Conservation (phyloP, 2,888 invertebrate genomes). For the Phlogophora meticulosa region DNA sequence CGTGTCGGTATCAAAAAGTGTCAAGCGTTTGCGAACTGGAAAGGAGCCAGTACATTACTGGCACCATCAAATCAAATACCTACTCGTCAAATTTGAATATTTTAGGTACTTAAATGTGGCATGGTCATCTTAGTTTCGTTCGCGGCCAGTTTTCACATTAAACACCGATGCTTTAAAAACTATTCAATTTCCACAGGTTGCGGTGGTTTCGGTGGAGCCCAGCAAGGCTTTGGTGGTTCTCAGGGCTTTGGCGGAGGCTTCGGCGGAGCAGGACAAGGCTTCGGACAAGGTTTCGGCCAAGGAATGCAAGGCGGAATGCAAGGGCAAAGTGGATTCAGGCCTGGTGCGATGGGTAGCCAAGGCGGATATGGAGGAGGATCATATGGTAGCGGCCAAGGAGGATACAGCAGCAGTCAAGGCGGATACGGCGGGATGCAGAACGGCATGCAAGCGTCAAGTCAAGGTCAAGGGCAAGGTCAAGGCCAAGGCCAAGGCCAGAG, state of each 20-base stretch:
- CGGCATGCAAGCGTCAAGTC: slow-evolving; percentile 52
- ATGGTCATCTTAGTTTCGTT: too few species aligned
- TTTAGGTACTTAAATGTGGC: too few species aligned
- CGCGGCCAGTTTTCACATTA: neutral
- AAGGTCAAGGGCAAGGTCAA: slow-evolving; percentile 26
- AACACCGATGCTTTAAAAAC: neutral
- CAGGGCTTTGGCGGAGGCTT: slow-evolving; percentile 55
- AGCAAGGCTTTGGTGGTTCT: slow-evolving; percentile 52
- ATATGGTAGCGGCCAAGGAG: slow-evolving; percentile 40
- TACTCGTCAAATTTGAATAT: too few species aligned
- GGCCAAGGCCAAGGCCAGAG: slow-evolving; percentile 30
- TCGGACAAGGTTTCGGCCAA: slow-evolving; percentile 56
- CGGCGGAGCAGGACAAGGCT: slow-evolving; percentile 40
- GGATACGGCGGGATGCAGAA: slow-evolving; percentile 53
- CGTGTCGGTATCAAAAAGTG: too few species aligned
- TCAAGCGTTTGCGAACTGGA: too few species aligned
- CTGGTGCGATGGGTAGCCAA: slow-evolving; percentile 40
- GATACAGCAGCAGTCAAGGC: slow-evolving; percentile 35
- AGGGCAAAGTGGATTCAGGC: slow-evolving; percentile 44
- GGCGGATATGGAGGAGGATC: slow-evolving; percentile 53
- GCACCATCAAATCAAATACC: too few species aligned
- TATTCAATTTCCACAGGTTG: slow-evolving; percentile 35
- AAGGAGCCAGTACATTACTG: too few species aligned
- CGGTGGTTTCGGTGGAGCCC: slow-evolving; percentile 56
- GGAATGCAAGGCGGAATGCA: slow-evolving; percentile 52